These are phyloP conservation scores for Rhabditophanes sp. DNA, from an alignment of 2,888 invertebrate species.

Conservation along the genomic window DNA sequence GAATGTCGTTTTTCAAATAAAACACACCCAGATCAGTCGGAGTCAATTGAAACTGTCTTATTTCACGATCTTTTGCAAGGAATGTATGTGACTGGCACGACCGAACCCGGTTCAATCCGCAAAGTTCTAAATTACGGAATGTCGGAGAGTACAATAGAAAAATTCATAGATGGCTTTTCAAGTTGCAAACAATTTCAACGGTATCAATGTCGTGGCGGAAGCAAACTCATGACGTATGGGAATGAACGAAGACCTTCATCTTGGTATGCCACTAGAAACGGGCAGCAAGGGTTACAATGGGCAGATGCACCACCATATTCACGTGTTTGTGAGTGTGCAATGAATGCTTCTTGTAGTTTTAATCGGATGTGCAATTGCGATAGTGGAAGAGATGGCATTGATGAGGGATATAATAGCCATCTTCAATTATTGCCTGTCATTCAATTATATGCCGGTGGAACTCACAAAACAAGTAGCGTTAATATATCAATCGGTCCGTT, in stretches of 20 bases:
- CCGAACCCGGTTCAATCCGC: constrained; percentile 30
- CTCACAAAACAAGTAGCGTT: constrained; percentile 21
- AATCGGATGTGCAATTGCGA: constrained; percentile 39
- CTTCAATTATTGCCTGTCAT: constrained; percentile 39
- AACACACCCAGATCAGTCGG: constrained; percentile 1
- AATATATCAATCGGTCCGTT: constrained; percentile 33
- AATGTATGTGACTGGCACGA: constrained; percentile 29
- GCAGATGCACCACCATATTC: constrained; percentile 39
- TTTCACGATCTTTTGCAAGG: constrained; percentile 20
- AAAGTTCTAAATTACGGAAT: constrained; percentile 28
- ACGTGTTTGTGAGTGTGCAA: constrained; percentile 36
- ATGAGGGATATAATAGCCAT: constrained; percentile 34
- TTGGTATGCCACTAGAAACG: constrained; percentile 25
- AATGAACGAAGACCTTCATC: constrained; percentile 33
- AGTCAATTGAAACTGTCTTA: constrained; percentile 10
- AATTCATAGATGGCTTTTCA: constrained; percentile 36
- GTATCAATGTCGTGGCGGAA: constrained; percentile 32
- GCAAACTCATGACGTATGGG: constrained; percentile 31
- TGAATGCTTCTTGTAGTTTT: constrained; percentile 30
- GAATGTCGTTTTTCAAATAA: constrained; percentile 12
- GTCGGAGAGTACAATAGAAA: constrained; percentile 22
- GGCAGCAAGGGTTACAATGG: constrained; percentile 33
- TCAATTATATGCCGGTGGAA: constrained; percentile 38
- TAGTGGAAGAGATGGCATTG: constrained; percentile 30
- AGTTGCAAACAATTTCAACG: constrained; percentile 33